Conservation (phyloP, 2,113 vertebrate species). For the Forbesichthys agassizii region DNA sequence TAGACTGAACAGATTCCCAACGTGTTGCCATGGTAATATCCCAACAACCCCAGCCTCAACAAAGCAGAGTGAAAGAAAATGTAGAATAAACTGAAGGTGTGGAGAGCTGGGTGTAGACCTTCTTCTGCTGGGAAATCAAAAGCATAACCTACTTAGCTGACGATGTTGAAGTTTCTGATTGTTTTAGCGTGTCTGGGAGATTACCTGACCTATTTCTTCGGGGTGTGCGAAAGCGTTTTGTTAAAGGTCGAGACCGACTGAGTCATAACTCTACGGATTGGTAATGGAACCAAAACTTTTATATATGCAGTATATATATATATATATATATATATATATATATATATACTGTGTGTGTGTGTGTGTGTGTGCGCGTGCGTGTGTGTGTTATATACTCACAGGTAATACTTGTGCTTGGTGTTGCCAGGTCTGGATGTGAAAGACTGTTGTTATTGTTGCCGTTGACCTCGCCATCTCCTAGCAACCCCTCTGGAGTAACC, state of each 20-base stretch:
- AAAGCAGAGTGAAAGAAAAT: slow-evolving; percentile 1
- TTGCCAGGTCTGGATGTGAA: slow-evolving; percentile 48
- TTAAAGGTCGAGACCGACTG: slow-evolving; percentile 69
- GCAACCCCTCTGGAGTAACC: slow-evolving; percentile 48
- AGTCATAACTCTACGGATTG: slow-evolving; percentile 57
- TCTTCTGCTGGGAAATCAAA: slow-evolving; percentile 35
- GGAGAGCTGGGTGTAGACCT: slow-evolving; percentile 18
- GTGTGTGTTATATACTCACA: slow-evolving; percentile 66
- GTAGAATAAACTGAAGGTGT: slow-evolving; percentile 7
- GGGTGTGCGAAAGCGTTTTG: slow-evolving; percentile 54
- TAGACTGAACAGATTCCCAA: not conserved
- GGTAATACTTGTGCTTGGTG: slow-evolving; percentile 69
- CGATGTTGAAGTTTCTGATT: slow-evolving; percentile 24
- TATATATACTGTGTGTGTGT: not conserved
- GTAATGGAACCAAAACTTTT: slow-evolving; percentile 64
- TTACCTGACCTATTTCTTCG: slow-evolving; percentile 60
- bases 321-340: not conserved
- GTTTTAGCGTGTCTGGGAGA: slow-evolving; percentile 22
- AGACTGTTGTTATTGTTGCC: slow-evolving; percentile 57
- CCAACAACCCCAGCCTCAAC: slow-evolving; percentile 6
- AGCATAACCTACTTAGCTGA: slow-evolving; percentile 44
- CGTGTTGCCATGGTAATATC: slow-evolving; percentile 5
- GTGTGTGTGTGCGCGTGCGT: too few relatives aligned
- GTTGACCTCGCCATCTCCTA: slow-evolving; percentile 44
- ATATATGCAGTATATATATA: not conserved